These are phyloP conservation scores for Lampris incognitus DNA, from an alignment of 2,113 vertebrate species.

Conservation along the genomic window DNA sequence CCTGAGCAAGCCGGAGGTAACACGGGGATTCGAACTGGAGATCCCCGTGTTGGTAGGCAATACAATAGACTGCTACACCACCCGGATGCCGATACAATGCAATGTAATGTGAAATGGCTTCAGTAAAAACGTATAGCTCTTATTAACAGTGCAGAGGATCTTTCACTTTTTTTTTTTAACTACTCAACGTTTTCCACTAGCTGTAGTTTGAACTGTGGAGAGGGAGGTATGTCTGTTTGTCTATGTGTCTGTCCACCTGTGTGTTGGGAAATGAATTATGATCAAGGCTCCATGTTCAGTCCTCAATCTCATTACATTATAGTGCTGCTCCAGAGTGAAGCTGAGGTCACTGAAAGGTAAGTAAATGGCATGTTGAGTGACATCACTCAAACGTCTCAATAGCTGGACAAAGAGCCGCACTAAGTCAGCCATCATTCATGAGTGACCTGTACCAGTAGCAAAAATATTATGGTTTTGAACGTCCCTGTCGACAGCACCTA, in stretches of 20 bases:
- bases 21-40: no score
- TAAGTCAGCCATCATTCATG: constrained; percentile 56
- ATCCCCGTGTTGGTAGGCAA: no score
- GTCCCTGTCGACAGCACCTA: constrained; percentile 19
- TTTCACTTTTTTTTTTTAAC: no score
- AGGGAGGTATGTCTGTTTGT: neutral
- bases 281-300: constrained; percentile 9
- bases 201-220: no score
- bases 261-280: constrained; percentile 41
- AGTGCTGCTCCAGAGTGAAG: constrained; percentile 55
- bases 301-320: constrained; percentile 72
- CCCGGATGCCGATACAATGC: no score
- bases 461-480: constrained; percentile 36
- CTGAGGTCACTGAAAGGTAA: constrained; percentile 63
- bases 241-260: constrained; percentile 31
- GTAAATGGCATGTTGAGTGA: constrained; percentile 52
- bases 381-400: constrained; percentile 54
- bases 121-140: no score
- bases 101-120: no score
- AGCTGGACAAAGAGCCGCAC: constrained; percentile 22
- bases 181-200: no score
- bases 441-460: neutral
- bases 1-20: no score
- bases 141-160: no score
- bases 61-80: no score